phyloP scores from a whole-genome alignment of 1,140 invertebrate species.

The Pararge aegeria region DNA sequence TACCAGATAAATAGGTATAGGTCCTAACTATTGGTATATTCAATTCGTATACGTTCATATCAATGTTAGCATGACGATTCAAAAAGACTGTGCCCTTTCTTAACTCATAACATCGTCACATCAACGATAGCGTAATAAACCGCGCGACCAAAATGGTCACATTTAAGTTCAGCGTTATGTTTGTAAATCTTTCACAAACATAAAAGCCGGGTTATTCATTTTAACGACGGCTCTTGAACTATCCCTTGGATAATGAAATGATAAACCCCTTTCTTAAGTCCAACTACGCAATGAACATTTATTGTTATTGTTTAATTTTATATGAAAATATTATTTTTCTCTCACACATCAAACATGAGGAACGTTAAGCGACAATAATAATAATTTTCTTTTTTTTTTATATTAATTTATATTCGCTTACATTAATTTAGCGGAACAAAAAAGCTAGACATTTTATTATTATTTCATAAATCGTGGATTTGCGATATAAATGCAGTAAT shows the following conservation, averaged over 20 bases:
- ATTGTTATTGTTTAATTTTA: conserved; percentile 21
- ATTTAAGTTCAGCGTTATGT: no score
- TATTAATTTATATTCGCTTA: conserved; percentile 32
- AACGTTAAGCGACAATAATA: conserved; percentile 41
- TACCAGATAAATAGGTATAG: no score
- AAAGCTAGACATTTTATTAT: conserved; percentile 32
- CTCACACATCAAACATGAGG: conserved; percentile 32
- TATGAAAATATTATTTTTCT: conserved; percentile 35
- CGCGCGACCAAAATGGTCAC: no score
- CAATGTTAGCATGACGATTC: no score
- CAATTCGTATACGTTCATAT: no score
- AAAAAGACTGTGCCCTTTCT: no score
- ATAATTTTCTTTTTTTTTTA: conserved; percentile 22
- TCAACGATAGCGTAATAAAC: no score
- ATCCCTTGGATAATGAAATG: background rate
- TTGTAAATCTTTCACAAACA: no score
- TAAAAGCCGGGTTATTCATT: no score
- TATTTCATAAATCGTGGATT: conserved; percentile 49
- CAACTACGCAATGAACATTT: conserved; percentile 15
- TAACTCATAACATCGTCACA: no score
- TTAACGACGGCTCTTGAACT: background rate
- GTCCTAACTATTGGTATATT: no score
- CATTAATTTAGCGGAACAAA: conserved; percentile 35
- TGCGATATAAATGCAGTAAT: conserved; percentile 67
- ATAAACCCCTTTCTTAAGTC: conserved; percentile 8